Evolutionary conservation across 2,797 vertebrate genomes (phyloP).

Genomic region (Crossoptilon crossoptilon): DNA sequence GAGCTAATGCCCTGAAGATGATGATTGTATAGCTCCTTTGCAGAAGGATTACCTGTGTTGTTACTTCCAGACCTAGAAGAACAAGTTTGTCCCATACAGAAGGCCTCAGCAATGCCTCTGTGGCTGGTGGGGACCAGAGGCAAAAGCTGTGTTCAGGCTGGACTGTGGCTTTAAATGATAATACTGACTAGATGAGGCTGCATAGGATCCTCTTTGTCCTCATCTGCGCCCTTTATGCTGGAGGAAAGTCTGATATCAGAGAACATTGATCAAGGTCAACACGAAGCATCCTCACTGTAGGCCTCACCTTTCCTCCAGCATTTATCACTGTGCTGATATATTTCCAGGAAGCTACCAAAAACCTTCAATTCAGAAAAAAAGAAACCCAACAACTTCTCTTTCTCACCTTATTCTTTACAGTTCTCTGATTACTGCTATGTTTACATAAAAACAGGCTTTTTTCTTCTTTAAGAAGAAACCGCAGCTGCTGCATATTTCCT

Average conservation of each 20-base stretch:
- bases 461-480: not conserved
- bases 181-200: not conserved
- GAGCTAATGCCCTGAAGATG: not conserved
- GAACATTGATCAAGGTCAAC: constrained; percentile 25
- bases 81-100: not conserved
- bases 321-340: constrained; percentile 11
- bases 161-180: constrained; percentile 3
- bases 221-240: constrained; percentile 12
- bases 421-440: not conserved
- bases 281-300: not conserved
- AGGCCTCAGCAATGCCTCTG: not conserved
- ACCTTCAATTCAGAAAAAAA: not conserved
- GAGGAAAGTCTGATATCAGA: constrained; percentile 29
- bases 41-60: not conserved
- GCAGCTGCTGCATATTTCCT: not conserved
- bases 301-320: constrained; percentile 24
- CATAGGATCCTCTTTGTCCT: not conserved
- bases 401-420: not conserved
- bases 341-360: constrained; percentile 39
- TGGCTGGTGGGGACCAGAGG: not conserved
- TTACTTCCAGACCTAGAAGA: not conserved
- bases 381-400: not conserved
- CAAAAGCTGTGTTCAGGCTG: not conserved
- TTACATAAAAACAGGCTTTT: not conserved
- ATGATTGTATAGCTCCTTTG: not conserved